These are phyloP conservation scores for Dolichoris vasculosae DNA, from an alignment of 1,140 invertebrate species.

Conservation along the genomic window DNA sequence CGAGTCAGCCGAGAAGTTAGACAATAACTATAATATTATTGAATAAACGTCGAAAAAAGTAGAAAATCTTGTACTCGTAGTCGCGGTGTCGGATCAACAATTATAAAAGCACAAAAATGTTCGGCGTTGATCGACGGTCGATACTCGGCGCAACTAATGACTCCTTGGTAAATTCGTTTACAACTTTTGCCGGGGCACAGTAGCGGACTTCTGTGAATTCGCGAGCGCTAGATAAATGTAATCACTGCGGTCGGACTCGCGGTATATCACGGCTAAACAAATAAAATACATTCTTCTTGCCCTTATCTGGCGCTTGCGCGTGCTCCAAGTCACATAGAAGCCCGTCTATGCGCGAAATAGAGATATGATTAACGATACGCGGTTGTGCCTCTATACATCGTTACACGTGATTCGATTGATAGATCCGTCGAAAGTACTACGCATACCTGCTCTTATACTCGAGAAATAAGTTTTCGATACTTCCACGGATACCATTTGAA, in stretches of 20 bases:
- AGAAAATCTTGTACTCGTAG: no score
- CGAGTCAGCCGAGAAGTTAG: no score
- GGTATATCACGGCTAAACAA: constrained; percentile 55
- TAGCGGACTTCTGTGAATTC: neutral
- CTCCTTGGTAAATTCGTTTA: neutral
- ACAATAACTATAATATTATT: no score
- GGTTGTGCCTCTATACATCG: neutral
- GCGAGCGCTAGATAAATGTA: constrained; percentile 52
- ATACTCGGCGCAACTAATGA: neutral
- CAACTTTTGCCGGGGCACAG: neutral
- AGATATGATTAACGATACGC: neutral
- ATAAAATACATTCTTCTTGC: constrained; percentile 44
- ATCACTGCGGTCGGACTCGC: constrained; percentile 56
- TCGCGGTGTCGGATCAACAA: no score
- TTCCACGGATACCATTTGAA: no score
- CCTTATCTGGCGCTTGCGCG: constrained; percentile 9
- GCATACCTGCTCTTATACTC: no score
- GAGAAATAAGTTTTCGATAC: no score
- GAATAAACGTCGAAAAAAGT: neutral
- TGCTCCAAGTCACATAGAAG: neutral
- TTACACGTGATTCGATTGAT: no score
- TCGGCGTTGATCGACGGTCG: no score
- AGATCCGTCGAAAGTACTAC: no score
- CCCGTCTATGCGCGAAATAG: neutral
- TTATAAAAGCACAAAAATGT: no score